phyloP scores from a whole-genome alignment of 2,888 invertebrate genomes.

The Uloborus plumipes region DNA sequence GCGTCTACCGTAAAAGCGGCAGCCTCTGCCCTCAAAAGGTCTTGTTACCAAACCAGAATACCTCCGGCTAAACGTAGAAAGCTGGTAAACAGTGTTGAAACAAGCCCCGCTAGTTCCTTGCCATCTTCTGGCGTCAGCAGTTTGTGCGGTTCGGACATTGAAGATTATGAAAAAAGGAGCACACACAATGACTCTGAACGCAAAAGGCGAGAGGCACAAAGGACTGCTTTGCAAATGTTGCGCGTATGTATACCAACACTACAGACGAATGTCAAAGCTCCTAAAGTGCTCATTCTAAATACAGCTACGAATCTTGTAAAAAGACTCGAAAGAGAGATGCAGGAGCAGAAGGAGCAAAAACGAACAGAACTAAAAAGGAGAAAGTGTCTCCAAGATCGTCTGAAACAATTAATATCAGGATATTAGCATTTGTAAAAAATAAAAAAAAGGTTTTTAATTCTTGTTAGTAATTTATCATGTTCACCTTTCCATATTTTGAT shows the following conservation, averaged over 20 bases:
- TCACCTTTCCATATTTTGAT: too few relatives aligned
- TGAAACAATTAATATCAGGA: background rate
- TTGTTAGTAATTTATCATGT: too few relatives aligned
- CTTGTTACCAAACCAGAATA: background rate
- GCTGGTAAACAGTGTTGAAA: slow-evolving; percentile 19
- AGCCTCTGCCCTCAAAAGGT: background rate
- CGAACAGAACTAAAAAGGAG: background rate
- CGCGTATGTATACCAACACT: background rate
- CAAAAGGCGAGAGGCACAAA: background rate
- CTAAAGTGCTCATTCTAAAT: background rate
- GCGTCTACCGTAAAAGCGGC: background rate
- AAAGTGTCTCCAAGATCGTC: background rate
- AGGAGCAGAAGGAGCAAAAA: background rate
- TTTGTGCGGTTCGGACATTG: background rate
- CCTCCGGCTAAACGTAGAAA: background rate
- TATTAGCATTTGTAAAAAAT: background rate
- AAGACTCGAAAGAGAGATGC: background rate
- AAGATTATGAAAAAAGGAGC: background rate
- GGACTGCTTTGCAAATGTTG: background rate
- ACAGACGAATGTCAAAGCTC: background rate
- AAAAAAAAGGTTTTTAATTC: too few relatives aligned
- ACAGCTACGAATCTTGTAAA: background rate
- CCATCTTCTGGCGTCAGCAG: background rate
- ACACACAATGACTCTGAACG: slow-evolving; percentile 11
- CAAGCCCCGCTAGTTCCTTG: slow-evolving; percentile 6